Percentiles rank a stretch among this genome's conserved stretches.
Conservation (phyloP, 2,888 invertebrate species). For the Eulithis prunata region DNA sequence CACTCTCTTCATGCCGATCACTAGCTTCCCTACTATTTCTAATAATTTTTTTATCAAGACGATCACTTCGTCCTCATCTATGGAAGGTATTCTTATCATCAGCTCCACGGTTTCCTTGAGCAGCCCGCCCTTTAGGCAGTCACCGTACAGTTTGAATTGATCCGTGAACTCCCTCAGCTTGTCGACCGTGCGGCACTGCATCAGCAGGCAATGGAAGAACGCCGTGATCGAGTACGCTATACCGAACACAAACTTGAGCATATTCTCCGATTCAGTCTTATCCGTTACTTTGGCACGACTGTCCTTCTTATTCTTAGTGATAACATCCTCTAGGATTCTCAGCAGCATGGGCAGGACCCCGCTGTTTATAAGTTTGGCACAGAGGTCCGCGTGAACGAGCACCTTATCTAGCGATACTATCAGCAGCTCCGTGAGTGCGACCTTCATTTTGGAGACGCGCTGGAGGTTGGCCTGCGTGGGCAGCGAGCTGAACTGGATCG, state of each 20-base stretch:
- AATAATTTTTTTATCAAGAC: constrained; percentile 80
- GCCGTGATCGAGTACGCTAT: constrained; percentile 84
- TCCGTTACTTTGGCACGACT: constrained; percentile 56
- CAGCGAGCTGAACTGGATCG: constrained; percentile 84
- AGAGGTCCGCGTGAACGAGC: constrained; percentile 78
- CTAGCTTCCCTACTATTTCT: constrained; percentile 82
- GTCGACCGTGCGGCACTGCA: constrained; percentile 81
- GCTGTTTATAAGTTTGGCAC: constrained; percentile 84
- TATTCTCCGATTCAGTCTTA: constrained; percentile 75
- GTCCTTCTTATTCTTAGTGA: constrained; percentile 68
- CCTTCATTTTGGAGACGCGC: constrained; percentile 79
- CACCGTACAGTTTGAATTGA: constrained; percentile 84
- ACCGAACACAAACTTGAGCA: constrained; percentile 85
- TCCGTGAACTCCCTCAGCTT: constrained; percentile 84
- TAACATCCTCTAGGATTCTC: constrained; percentile 83
- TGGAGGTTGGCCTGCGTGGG: constrained; percentile 57
- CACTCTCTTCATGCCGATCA: constrained; percentile 83
- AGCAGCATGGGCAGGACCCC: constrained; percentile 86
- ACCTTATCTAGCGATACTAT: constrained; percentile 84
- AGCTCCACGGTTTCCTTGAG: constrained; percentile 82
- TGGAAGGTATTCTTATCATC: constrained; percentile 79
- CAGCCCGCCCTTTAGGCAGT: constrained; percentile 84
- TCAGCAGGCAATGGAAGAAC: constrained; percentile 84
- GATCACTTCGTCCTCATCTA: constrained; percentile 64
- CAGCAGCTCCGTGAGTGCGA: constrained; percentile 83